Evolutionary conservation across 2,113 vertebrate species (phyloP).

Genomic region (Saccopteryx leptura): DNA sequence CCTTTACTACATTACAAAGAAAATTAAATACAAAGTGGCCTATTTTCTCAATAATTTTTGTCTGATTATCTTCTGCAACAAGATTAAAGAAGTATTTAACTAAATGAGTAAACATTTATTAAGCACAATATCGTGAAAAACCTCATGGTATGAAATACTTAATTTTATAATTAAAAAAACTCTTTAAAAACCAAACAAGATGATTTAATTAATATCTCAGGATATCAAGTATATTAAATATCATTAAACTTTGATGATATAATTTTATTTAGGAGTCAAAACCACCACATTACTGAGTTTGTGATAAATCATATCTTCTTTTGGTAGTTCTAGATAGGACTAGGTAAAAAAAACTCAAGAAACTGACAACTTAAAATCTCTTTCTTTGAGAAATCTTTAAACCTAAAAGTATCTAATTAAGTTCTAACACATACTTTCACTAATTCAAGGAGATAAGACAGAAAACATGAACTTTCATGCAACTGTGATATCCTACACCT

Average conservation of each 20-base stretch:
- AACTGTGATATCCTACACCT: constrained; percentile 83
- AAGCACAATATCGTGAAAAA: constrained; percentile 64
- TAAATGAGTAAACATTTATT: constrained; percentile 58
- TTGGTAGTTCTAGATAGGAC: constrained; percentile 15
- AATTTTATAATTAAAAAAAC: constrained; percentile 61
- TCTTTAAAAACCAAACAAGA: constrained; percentile 66
- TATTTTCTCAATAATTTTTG: constrained; percentile 50
- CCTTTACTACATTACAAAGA: constrained; percentile 28
- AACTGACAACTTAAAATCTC: constrained; percentile 39
- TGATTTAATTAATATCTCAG: constrained; percentile 68
- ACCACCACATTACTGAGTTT: background rate
- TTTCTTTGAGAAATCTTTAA: constrained; percentile 66
- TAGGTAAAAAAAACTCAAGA: constrained; percentile 65
- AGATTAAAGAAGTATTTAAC: constrained; percentile 72
- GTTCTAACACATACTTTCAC: constrained; percentile 70
- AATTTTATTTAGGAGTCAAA: constrained; percentile 37
- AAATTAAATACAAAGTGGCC: constrained; percentile 55
- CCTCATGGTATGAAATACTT: constrained; percentile 46
- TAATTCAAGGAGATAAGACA: constrained; percentile 73
- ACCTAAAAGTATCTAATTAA: constrained; percentile 72
- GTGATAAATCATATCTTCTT: constrained; percentile 53
- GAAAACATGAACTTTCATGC: constrained; percentile 81
- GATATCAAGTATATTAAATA: constrained; percentile 71
- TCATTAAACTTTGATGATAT: constrained; percentile 62
- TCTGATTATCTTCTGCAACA: constrained; percentile 43